A percentile compares a stretch with the other conserved stretches of the same genome.
These are phyloP conservation scores for Spisula subtruncata DNA, from an alignment of 2,888 invertebrate genomes.

Conservation along the genomic window DNA sequence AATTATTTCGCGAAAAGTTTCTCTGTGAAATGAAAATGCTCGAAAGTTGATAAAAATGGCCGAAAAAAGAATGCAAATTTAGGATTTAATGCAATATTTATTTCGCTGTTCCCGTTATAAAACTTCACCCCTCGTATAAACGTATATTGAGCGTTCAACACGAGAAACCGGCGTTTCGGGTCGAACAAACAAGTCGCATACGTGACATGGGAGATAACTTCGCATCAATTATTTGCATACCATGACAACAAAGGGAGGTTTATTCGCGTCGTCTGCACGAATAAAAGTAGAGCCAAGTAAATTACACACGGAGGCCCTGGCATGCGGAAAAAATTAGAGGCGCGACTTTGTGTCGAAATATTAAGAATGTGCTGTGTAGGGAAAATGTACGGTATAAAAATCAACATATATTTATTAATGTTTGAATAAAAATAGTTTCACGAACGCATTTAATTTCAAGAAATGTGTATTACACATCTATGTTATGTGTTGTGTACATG, in stretches of 20 bases:
- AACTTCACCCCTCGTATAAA: constrained; percentile 81
- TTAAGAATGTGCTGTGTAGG: too few relatives aligned
- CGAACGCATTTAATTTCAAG: too few relatives aligned
- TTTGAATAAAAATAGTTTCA: too few relatives aligned
- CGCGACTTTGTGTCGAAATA: neutral
- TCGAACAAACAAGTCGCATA: constrained; percentile 66
- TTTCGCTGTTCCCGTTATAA: constrained; percentile 87
- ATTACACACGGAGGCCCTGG: constrained; percentile 47
- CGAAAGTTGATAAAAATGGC: constrained; percentile 49
- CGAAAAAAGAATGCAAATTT: constrained; percentile 59
- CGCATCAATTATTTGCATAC: constrained; percentile 65
- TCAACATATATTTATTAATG: neutral
- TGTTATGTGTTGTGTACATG: neutral
- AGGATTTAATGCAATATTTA: constrained; percentile 53
- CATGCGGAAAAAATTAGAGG: constrained; percentile 29
- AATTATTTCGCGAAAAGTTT: constrained; percentile 53
- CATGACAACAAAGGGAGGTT: constrained; percentile 66
- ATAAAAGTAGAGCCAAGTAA: constrained; percentile 42
- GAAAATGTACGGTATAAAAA: too few relatives aligned
- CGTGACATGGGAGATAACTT: constrained; percentile 74
- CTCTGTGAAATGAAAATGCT: constrained; percentile 49
- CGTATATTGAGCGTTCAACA: constrained; percentile 60
- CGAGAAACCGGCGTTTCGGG: constrained; percentile 54
- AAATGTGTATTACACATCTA: neutral
- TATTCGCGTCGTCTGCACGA: constrained; percentile 54